phyloP scores from a whole-genome alignment of 2,113 vertebrate genomes.

The Urocitellus parryii region DNA sequence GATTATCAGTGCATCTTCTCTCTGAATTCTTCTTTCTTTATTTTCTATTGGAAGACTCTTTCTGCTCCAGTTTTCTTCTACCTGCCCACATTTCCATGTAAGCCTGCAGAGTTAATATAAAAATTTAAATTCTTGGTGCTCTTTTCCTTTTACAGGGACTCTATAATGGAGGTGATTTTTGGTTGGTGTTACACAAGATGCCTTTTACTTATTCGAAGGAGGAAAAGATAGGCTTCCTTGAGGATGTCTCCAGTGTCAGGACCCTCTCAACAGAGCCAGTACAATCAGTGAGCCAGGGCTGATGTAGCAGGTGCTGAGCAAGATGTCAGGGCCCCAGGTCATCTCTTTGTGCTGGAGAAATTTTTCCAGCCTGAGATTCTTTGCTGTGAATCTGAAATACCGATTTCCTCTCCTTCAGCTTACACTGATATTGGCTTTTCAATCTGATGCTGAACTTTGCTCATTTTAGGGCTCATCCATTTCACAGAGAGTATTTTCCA shows the following conservation, averaged over 20 bases:
- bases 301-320: too few species aligned
- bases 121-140: neutral
- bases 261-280: neutral
- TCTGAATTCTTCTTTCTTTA: neutral
- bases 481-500: slow-evolving; percentile 21
- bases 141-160: neutral
- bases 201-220: neutral
- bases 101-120: neutral
- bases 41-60: neutral
- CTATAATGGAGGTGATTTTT: neutral
- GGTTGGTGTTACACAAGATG: neutral
- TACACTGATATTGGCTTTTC: neutral
- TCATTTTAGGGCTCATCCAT: neutral
- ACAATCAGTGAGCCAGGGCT: neutral
- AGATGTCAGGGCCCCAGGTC: neutral
- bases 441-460: neutral
- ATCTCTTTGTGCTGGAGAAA: neutral
- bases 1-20: neutral
- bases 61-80: neutral
- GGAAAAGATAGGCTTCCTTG: neutral
- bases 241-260: neutral
- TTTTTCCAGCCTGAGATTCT: neutral
- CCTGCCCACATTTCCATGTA: neutral
- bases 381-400: neutral
- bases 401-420: neutral